A percentile compares a stretch with the other conserved stretches of the same genome.
These are phyloP conservation scores for Elymnias hypermnestra DNA, from an alignment of 1,140 invertebrate genomes.

Conservation along the genomic window DNA sequence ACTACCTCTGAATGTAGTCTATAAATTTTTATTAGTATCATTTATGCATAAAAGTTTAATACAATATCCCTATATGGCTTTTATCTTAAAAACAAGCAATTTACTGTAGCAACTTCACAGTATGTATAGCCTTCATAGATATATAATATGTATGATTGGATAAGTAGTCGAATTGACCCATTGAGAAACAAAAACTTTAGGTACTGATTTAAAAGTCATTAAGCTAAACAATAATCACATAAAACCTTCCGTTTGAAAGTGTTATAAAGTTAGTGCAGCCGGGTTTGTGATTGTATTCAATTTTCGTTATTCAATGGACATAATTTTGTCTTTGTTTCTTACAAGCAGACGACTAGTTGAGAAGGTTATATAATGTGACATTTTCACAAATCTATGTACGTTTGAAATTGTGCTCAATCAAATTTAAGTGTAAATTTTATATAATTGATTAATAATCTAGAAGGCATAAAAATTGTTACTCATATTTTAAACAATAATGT, in stretches of 20 bases:
- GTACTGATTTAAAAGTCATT: constrained; percentile 16
- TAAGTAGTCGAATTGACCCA: constrained; percentile 30
- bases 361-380: constrained; percentile 18
- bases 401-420: no score
- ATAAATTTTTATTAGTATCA: constrained; percentile 12
- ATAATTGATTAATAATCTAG: no score
- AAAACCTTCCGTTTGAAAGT: constrained; percentile 7
- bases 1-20: constrained; percentile 1
- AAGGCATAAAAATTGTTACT: no score
- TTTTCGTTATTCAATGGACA: neutral
- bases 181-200: constrained; percentile 9
- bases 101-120: constrained; percentile 6
- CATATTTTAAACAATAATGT: no score
- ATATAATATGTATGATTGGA: no score
- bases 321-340: constrained; percentile 12
- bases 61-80: neutral
- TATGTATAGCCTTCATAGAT: constrained; percentile 8
- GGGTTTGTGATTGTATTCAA: neutral
- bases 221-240: constrained; percentile 5
- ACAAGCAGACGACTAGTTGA: neutral
- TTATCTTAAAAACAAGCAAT: constrained; percentile 7
- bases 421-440: no score
- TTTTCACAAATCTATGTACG: constrained; percentile 2
- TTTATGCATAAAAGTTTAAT: constrained; percentile 1
- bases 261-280: constrained; percentile 2